Evolutionary conservation across 2,113 vertebrate genomes (phyloP).

Genomic region (Halichoeres trimaculatus): DNA sequence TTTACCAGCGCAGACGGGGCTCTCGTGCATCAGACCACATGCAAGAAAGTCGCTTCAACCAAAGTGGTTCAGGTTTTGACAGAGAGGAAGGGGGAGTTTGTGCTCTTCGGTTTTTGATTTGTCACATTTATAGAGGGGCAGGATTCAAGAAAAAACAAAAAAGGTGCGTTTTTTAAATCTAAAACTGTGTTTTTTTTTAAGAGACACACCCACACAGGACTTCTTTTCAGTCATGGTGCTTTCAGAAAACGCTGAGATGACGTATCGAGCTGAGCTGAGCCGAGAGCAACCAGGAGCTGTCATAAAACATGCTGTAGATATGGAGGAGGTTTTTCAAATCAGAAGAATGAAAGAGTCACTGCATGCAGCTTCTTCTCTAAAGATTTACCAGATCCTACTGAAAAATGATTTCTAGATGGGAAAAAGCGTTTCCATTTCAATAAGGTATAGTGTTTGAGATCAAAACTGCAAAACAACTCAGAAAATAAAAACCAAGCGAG

Average conservation of each 20-base stretch:
- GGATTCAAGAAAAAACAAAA: not conserved
- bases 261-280: not conserved
- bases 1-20: constrained; percentile 1
- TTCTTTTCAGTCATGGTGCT: not conserved
- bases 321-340: too few species aligned
- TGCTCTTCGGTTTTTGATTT: constrained; percentile 42
- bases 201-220: not conserved
- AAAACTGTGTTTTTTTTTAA: not conserved
- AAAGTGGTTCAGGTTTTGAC: not conserved
- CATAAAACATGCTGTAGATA: too few species aligned
- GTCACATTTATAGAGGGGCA: not conserved
- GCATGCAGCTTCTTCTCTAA: too few species aligned
- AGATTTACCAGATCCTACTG: too few species aligned
- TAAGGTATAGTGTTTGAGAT: too few species aligned
- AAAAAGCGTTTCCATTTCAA: too few species aligned
- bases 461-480: too few species aligned
- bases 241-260: not conserved
- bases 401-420: too few species aligned
- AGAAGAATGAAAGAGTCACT: too few species aligned
- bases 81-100: constrained; percentile 14
- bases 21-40: not conserved
- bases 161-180: not conserved
- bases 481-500: too few species aligned
- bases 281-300: not conserved
- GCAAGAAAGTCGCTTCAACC: too few species aligned